Percentiles rank a stretch among this genome's conserved stretches.
Conservation (phyloP, 2,888 invertebrate genomes). For the Chalcosyrphus nemorum region DNA sequence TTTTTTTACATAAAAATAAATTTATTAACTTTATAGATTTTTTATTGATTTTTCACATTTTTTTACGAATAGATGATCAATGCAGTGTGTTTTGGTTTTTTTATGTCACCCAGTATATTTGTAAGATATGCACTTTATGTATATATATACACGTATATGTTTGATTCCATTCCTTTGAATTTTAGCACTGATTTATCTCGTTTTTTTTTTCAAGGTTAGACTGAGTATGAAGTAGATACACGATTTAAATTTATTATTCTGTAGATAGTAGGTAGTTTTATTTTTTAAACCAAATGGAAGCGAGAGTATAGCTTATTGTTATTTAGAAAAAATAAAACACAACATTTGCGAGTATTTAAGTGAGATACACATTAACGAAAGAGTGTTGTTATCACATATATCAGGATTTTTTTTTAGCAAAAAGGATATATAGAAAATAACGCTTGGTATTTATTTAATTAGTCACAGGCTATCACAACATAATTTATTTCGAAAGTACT, state of each 20-base stretch:
- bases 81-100: too few relatives aligned
- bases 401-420: not conserved
- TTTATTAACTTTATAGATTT: not conserved
- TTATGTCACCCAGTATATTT: conserved; percentile 52
- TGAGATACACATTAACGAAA: conserved; percentile 47
- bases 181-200: conserved; percentile 34
- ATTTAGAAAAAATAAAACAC: conserved; percentile 63
- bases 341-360: conserved; percentile 69
- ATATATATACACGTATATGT: too few relatives aligned
- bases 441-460: not conserved
- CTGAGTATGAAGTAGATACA: not conserved
- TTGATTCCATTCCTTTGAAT: conserved; percentile 18
- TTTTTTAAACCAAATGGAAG: conserved; percentile 34
- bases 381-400: conserved; percentile 52
- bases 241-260: conserved; percentile 9
- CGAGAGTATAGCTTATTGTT: conserved; percentile 46
- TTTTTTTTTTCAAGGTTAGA: conserved; percentile 46
- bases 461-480: conserved; percentile 47
- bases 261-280: conserved; percentile 23
- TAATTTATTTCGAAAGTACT: conserved; percentile 7
- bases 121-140: conserved; percentile 60
- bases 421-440: not conserved
- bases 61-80: conserved; percentile 75
- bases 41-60: conserved; percentile 51
- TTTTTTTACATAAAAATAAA: conserved; percentile 12